Evolutionary conservation across 2,888 invertebrate genomes (phyloP).

Genomic region (Pandemis heparana): DNA sequence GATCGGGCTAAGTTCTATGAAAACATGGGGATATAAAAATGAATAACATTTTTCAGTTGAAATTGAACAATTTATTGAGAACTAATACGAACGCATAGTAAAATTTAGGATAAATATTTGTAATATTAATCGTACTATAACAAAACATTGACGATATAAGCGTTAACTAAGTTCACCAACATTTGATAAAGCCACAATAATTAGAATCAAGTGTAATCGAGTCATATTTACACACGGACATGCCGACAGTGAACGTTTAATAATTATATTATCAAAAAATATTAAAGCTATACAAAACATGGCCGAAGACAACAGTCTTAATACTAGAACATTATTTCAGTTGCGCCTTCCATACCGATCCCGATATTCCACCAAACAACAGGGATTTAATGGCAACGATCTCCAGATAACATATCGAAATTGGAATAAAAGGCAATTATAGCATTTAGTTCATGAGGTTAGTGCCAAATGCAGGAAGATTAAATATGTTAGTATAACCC

Average conservation of each 20-base stretch:
- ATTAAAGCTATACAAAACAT: slow-evolving; percentile 81
- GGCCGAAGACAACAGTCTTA: slow-evolving; percentile 79
- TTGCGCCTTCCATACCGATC: slow-evolving; percentile 47
- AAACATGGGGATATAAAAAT: slow-evolving; percentile 16
- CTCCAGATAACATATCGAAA: slow-evolving; percentile 40
- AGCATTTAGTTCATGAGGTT: slow-evolving; percentile 51
- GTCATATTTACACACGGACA: slow-evolving; percentile 65
- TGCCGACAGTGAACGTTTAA: slow-evolving; percentile 59
- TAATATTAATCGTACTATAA: slow-evolving; percentile 81
- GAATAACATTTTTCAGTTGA: slow-evolving; percentile 56
- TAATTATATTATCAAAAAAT: slow-evolving; percentile 74
- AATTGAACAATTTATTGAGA: slow-evolving; percentile 84
- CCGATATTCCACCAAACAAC: slow-evolving; percentile 18
- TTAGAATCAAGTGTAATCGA: slow-evolving; percentile 63
- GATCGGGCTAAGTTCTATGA: not conserved
- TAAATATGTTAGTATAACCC: slow-evolving; percentile 54
- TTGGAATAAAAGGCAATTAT: slow-evolving; percentile 47
- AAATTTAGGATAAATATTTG: slow-evolving; percentile 84
- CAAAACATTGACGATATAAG: slow-evolving; percentile 81
- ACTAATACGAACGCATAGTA: slow-evolving; percentile 84
- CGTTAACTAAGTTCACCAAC: slow-evolving; percentile 80
- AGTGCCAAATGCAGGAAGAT: slow-evolving; percentile 55
- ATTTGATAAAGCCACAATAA: slow-evolving; percentile 77
- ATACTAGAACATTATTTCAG: slow-evolving; percentile 56
- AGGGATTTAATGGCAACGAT: slow-evolving; percentile 19